phyloP scores from a whole-genome alignment of 2,113 vertebrate species.

The Tursiops truncatus region DNA sequence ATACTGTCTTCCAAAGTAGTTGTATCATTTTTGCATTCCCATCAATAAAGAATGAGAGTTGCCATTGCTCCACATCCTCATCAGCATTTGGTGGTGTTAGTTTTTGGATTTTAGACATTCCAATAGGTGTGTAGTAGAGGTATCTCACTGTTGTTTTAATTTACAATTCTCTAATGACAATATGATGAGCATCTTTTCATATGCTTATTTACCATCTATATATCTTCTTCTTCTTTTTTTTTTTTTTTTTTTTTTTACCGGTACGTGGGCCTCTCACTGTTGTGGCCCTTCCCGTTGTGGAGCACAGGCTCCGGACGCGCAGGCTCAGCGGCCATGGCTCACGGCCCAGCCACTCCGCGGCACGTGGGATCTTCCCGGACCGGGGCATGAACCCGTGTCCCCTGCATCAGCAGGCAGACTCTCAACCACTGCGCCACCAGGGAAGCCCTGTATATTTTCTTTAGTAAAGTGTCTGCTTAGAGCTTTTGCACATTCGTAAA shows the following conservation, averaged over 20 bases:
- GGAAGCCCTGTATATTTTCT: not conserved
- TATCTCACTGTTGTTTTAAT: not conserved
- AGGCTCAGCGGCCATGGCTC: too few species aligned
- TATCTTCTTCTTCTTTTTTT: not conserved
- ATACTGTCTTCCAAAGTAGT: not conserved
- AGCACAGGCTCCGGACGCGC: too few species aligned
- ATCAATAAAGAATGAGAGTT: not conserved
- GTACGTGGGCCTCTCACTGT: too few species aligned
- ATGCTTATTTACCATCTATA: not conserved
- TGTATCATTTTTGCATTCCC: not conserved
- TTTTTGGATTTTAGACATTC: not conserved
- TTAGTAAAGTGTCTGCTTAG: not conserved
- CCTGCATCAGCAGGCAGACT: too few species aligned
- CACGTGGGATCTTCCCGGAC: too few species aligned
- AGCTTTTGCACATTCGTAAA: not conserved
- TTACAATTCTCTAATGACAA: not conserved
- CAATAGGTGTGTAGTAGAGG: not conserved
- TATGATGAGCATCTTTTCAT: not conserved
- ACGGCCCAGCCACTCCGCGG: too few species aligned
- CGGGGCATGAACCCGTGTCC: too few species aligned
- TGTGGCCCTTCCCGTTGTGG: too few species aligned
- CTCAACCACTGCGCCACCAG: too few species aligned
- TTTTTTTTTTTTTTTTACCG: too few species aligned
- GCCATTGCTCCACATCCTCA: not conserved
- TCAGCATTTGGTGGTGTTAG: not conserved